Evolutionary conservation across 2,113 vertebrate species (phyloP), one percentile per base, ranked within the genome.

Genomic region (Siniperca chuatsi): DNA sequence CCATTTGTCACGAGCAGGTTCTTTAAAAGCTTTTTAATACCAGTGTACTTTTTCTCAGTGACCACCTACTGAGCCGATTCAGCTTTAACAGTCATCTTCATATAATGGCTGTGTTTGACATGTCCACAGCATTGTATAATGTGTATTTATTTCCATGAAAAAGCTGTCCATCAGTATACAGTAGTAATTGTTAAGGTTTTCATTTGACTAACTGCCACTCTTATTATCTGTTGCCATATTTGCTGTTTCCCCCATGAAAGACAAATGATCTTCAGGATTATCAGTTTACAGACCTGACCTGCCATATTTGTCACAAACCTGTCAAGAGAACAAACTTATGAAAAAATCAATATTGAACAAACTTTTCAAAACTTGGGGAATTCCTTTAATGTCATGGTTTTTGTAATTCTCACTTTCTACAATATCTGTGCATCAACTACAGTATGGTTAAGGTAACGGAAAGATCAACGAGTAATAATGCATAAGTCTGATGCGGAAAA

Each of bases 1-100:
- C 58, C 44, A 66, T 85, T 85, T 79, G 74, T 52, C 48, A 62
- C 0, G 1, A 57, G 9, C 48, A 15, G 50, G 3, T 67, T 79
- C 73, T 52, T 42, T 81, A 85, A 89, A 82, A 86, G 85, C 83
- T 80, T 90, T 86, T 83, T 76, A 89, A 81, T 83, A 64, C 50
- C 25, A 33, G 62, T 40, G 50, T 52, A 44, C 12, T 67, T 74
- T 72, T 75, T 66, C 48, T 54, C 52, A 74, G n/a, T 72, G 71
- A 70, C 67, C 81, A 54, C 77, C 71, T 48, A 40, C 85, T 64
- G 78, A 23, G 48, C 55, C 4, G 16, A n/a, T 15, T 50, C 37
- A n/a, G 44, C 33, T 50, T 52, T 40, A 37, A 54, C 54, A 61
- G 50, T 50, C 70, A 29, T 68, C 42, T 67, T 42, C 29, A 15